Evolutionary conservation across 2,797 vertebrate species (phyloP).

Genomic region (Pseudomugil tenellus): DNA sequence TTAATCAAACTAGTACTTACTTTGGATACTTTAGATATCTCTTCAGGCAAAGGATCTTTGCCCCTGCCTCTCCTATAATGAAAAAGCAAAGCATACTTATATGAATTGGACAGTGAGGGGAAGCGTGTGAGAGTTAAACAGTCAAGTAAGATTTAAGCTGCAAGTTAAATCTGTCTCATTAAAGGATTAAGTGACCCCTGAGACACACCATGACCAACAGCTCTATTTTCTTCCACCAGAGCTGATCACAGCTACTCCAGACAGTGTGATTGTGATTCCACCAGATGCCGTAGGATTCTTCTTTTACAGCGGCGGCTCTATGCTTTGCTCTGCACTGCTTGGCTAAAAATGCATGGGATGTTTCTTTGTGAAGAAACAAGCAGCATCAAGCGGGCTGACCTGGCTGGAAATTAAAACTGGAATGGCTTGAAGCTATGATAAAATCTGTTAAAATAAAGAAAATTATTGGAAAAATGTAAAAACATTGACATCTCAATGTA

Average conservation of each 20-base stretch:
- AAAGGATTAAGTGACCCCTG: slow-evolving; percentile 2
- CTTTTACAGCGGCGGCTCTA: not conserved
- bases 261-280: not conserved
- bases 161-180: slow-evolving; percentile 28
- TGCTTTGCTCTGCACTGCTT: not conserved
- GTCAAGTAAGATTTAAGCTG: slow-evolving; percentile 8
- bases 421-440: not conserved
- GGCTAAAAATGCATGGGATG: not conserved
- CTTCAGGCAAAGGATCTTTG: too few relatives aligned
- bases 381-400: not conserved
- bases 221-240: not conserved
- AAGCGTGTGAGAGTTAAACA: slow-evolving; percentile 18
- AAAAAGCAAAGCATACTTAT: too few relatives aligned
- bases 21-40: too few relatives aligned
- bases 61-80: too few relatives aligned
- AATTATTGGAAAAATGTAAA: not conserved
- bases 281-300: not conserved
- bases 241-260: not conserved
- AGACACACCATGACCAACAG: not conserved
- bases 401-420: not conserved
- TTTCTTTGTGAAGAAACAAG: not conserved
- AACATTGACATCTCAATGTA: not conserved
- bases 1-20: too few relatives aligned
- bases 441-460: not conserved
- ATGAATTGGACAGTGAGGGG: not conserved